Conservation (phyloP, 2,113 vertebrate species). For the Hyperoodon ampullatus region DNA sequence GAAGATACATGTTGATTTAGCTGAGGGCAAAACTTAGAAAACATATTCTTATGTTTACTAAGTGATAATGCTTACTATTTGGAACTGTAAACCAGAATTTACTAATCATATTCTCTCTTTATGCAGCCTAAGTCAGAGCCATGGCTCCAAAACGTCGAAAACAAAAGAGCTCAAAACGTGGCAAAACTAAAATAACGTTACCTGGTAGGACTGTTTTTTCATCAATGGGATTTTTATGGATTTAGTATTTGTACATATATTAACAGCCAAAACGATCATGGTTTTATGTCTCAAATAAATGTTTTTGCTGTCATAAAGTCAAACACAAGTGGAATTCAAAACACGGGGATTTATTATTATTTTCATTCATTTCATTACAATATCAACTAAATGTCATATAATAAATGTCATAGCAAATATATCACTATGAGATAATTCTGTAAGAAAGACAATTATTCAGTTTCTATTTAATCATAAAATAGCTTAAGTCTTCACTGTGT, state of each 20-base stretch:
- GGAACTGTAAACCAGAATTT: background rate
- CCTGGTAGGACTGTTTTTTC: conserved; percentile 69
- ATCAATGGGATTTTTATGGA: background rate
- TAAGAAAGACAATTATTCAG: background rate
- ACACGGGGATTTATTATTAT: background rate
- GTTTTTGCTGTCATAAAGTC: background rate
- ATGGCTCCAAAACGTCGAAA: conserved; percentile 75
- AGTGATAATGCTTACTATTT: background rate
- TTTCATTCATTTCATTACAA: background rate
- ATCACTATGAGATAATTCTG: background rate
- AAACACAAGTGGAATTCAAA: background rate
- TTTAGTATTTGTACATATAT: background rate
- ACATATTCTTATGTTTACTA: background rate
- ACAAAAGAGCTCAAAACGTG: conserved; percentile 70
- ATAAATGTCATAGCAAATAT: background rate
- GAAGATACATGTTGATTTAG: background rate
- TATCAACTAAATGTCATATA: background rate
- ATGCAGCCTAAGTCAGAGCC: conserved; percentile 63
- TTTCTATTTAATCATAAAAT: background rate
- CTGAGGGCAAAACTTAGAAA: background rate
- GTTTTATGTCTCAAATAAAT: background rate
- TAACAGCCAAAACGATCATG: background rate
- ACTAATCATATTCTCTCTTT: conserved; percentile 3
- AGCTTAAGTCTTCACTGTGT: background rate
- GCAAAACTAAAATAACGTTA: conserved; percentile 70